phyloP scores from a whole-genome alignment of 2,113 vertebrate species.

The Thunnus maccoyii region DNA sequence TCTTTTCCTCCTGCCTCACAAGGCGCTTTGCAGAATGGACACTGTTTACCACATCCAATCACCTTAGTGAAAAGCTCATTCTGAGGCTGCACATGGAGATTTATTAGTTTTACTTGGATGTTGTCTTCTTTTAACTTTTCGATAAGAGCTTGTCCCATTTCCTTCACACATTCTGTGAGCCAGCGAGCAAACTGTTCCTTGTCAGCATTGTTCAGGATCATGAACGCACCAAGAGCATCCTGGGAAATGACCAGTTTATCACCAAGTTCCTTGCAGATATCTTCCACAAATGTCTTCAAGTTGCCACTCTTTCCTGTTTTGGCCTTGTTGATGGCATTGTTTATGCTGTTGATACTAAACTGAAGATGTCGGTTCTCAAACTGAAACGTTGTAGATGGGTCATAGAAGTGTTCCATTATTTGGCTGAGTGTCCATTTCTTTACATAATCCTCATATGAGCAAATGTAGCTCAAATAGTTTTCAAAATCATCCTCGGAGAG shows the following conservation, averaged over 20 bases:
- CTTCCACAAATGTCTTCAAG: constrained; percentile 61
- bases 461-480: background rate
- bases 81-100: constrained; percentile 67
- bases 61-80: constrained; percentile 70
- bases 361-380: constrained; percentile 42
- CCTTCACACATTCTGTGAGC: constrained; percentile 42
- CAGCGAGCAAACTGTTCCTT: constrained; percentile 65
- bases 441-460: constrained; percentile 48
- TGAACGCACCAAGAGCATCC: constrained; percentile 63
- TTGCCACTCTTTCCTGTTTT: background rate
- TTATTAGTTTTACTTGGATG: too few species aligned
- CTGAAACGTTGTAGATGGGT: background rate
- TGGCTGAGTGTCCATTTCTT: constrained; percentile 42
- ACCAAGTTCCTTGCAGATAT: constrained; percentile 61
- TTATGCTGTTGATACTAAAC: constrained; percentile 45
- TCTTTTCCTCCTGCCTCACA: constrained; percentile 77
- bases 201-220: constrained; percentile 57
- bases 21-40: constrained; percentile 80
- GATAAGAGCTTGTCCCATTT: constrained; percentile 57
- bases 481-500: background rate
- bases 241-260: constrained; percentile 68
- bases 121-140: too few species aligned
- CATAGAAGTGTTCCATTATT: constrained; percentile 44
- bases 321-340: constrained; percentile 42
- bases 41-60: constrained; percentile 83